Evolutionary conservation across 2,797 vertebrate species (phyloP), one percentile per base, ranked within the genome.

Genomic region (Parambassis ranga): DNA sequence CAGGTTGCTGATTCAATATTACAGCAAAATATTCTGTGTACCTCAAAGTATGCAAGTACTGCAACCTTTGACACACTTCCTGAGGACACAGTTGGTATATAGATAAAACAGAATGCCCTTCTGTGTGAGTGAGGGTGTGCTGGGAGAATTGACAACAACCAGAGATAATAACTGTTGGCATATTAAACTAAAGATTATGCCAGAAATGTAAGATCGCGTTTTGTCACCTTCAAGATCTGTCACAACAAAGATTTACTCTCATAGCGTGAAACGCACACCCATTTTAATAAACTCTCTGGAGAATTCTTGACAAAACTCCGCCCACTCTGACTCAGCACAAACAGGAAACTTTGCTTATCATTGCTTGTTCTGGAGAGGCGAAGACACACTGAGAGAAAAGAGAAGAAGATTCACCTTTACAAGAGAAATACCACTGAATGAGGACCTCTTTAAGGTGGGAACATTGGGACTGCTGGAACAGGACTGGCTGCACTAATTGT

Each of bases 311-410:
- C 9, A 33, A 39, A 47, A 60, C 79, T 56, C 67, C 79, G 2
- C 75, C 75, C 41, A 19, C 43, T 32, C 9, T 18, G 16, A 8
- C 33, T 44, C 10, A 22, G 8, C 14, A 35, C 7, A 48, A 59
- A 35, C 39, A 76, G 65, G 69, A 81, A 81, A 23, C 1, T 22
- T 10, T 16, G 15, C 3, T 28, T 11, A 14, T 20, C 7, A 0
- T n/a, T 65, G 2, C 3, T 8, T 7, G 7, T 18, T 14, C 2
- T 16, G 10, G 26, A 39, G 6, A 28, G 19, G 1, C 48, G 14
- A 43, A 11, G n/a, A 15, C 1, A 13, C 15, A 6, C 7, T 19
- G 14, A 38, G 32, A 48, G 7, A 13, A 32, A 32, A 11, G 0
- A 7, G n/a, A 3, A 11, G 4, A 31, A 42, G 16, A 10, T 20